phyloP scores from a whole-genome alignment of 2,888 invertebrate species.

The Plagodis dolabraria region DNA sequence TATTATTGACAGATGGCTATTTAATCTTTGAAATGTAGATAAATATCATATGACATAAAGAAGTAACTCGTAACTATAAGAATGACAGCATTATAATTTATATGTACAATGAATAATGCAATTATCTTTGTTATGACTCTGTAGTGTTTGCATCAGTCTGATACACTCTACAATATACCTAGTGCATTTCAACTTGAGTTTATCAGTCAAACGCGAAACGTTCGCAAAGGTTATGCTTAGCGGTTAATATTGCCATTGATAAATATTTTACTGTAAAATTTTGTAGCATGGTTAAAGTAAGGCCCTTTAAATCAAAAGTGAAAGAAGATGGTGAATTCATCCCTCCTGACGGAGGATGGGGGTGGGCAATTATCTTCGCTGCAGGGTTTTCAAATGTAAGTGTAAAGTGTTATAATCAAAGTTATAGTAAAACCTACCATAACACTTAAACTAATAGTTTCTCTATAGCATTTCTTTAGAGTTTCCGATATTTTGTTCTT shows the following conservation, averaged over 20 bases:
- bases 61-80: too few species aligned
- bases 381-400: constrained; percentile 90
- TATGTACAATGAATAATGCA: too few species aligned
- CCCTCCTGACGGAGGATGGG: constrained; percentile 92
- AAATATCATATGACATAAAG: too few species aligned
- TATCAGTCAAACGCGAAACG: constrained; percentile 53
- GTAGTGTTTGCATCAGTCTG: constrained; percentile 16
- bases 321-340: constrained; percentile 84
- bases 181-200: constrained; percentile 38
- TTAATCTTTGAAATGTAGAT: too few species aligned
- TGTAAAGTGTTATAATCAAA: constrained; percentile 36
- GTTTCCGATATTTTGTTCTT: too few species aligned
- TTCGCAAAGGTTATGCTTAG: constrained; percentile 36
- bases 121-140: too few species aligned
- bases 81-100: too few species aligned
- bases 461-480: too few species aligned
- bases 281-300: constrained; percentile 57
- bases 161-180: constrained; percentile 25
- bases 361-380: constrained; percentile 89
- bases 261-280: constrained; percentile 6
- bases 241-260: constrained; percentile 1
- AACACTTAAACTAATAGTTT: too few species aligned
- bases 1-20: too few species aligned
- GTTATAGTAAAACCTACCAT: too few species aligned
- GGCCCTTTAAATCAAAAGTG: constrained; percentile 59